phyloP scores from a whole-genome alignment of 2,113 vertebrate species.

The Ciconia stormi region DNA sequence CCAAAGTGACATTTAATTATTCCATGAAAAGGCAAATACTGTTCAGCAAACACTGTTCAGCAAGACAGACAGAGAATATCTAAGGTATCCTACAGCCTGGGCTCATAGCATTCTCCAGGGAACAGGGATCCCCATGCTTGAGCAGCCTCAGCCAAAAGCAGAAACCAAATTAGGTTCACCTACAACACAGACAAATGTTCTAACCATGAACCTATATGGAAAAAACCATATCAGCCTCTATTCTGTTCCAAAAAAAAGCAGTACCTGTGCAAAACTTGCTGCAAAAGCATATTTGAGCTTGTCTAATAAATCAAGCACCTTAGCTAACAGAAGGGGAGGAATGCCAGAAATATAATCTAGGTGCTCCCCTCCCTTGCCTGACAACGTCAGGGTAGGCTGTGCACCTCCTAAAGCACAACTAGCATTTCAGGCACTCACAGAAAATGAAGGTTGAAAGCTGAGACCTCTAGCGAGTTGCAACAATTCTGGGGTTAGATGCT shows the following conservation, averaged over 20 bases:
- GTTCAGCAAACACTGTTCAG: background rate
- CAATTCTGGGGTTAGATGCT: background rate
- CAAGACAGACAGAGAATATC: background rate
- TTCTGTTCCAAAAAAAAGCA: background rate
- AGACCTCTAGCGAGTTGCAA: background rate
- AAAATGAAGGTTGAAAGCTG: background rate
- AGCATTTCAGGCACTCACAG: background rate
- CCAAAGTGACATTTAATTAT: background rate
- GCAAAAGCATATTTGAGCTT: background rate
- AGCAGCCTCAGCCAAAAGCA: background rate
- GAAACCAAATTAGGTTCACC: background rate
- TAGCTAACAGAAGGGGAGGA: background rate
- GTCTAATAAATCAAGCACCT: background rate
- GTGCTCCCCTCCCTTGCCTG: background rate
- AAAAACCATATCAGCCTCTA: background rate
- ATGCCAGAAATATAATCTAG: background rate
- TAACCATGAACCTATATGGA: background rate
- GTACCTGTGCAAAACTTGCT: background rate
- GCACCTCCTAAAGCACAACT: background rate
- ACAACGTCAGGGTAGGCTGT: background rate
- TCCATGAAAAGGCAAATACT: background rate
- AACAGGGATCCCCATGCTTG: background rate
- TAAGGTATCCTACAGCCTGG: background rate
- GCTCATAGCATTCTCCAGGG: background rate
- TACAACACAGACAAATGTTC: background rate